Conservation (phyloP, 2,888 invertebrate species). For the Andricus quercusramuli region DNA sequence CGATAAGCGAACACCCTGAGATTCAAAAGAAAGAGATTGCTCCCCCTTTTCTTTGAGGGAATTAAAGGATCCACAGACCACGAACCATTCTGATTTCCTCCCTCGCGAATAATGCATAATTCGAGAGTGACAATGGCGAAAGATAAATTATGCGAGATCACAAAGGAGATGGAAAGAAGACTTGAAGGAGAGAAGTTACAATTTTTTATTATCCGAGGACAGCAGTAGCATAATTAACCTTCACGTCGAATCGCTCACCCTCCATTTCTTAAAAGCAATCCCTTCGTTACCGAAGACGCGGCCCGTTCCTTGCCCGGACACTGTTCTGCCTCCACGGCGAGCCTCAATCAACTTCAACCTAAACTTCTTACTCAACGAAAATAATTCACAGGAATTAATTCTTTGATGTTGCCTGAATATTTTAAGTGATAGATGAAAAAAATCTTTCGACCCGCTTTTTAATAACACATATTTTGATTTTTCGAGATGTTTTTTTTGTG, state of each 20-base stretch:
- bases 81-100: slow-evolving; percentile 58
- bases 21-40: slow-evolving; percentile 52
- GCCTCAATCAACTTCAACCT: too few species aligned
- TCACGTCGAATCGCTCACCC: slow-evolving; percentile 51
- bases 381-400: too few species aligned
- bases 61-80: slow-evolving; percentile 63
- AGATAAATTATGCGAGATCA: slow-evolving; percentile 79
- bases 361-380: too few species aligned
- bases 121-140: slow-evolving; percentile 73
- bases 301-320: slow-evolving; percentile 54
- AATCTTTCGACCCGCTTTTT: too few species aligned
- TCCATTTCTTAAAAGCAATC: slow-evolving; percentile 53
- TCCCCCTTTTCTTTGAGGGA: slow-evolving; percentile 67
- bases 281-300: slow-evolving; percentile 54
- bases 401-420: too few species aligned
- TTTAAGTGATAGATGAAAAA: too few species aligned
- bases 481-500: too few species aligned
- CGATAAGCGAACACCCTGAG: slow-evolving; percentile 37
- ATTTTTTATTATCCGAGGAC: slow-evolving; percentile 76
- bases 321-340: slow-evolving; percentile 24
- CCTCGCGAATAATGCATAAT: slow-evolving; percentile 72
- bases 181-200: slow-evolving; percentile 49
- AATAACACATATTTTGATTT: too few species aligned
- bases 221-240: slow-evolving; percentile 77
- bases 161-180: slow-evolving; percentile 67